Evolutionary conservation across 2,113 vertebrate species (phyloP), one percentile per base, ranked within the genome.

Genomic region (Macrotis lagotis): DNA sequence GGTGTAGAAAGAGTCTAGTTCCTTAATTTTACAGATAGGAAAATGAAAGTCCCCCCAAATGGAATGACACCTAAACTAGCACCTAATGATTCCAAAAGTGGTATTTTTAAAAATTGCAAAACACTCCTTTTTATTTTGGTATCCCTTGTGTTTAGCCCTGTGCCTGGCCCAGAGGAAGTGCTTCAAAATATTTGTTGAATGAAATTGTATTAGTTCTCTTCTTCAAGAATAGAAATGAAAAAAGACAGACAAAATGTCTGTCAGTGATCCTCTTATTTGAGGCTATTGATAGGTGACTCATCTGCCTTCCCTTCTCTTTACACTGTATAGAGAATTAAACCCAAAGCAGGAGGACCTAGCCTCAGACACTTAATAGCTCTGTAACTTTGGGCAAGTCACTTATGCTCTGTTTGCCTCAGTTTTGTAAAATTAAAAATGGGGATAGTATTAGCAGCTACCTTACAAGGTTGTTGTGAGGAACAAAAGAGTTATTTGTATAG

Each of bases 211-310:
- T 3, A 44, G 24, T 89, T 25, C n/a, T 53, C 37, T 88, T 49
- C 37, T 49, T 1, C 2, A 50, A 44, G 51, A 37, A 5, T 26
- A 83, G 8, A 26, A 28, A 44, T 92, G 37, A 28, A n/a, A n/a
- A 51, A 52, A 47, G 24, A 5, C 44, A 88, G 55, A 51, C 89
- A 90, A 3, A 25, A 88, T 74, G 37, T 74, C 16, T 74, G 59
- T n/a, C 37, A 74, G n/a, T 74, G 66, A 49, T 2, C 25, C 1
- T 92, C 31, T 90, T 91, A 26, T 66, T 94, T 93, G 74, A 91
- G 53, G 90, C 44, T 89, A n/a, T 91, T 90, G 59, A 52, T 94
- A n/a, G 89, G 49, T 50, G 55, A 25, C 25, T 93, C 92, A 51
- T 59, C 51, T 95, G 26, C 50, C 6, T 95, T 89, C 44, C 83